Base-by-base conservation (phyloP, 2,888 invertebrate genomes). In the Mesorhabditis sp. region DNA sequence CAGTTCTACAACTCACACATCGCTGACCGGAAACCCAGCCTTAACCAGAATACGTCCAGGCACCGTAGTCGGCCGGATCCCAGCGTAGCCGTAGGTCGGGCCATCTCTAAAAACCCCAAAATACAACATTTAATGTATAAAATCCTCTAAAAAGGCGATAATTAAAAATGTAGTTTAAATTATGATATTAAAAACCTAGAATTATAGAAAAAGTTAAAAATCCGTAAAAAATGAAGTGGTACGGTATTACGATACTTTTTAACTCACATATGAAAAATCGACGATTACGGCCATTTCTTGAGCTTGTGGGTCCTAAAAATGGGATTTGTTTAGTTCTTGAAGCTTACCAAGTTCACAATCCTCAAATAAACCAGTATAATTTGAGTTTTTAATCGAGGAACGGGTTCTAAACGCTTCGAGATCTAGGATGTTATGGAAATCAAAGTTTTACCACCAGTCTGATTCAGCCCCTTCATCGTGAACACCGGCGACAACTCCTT, bases 241-340 rank as follows among this genome's bases (percentile, higher is more conserved):
- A 28, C 28, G 28, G 28, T 28, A 28, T 28, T 28, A 28, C n/a
- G 58, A 50, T 13, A 13, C n/a, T 50, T n/a, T 50, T 2, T 13
- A 50, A 50, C 58, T 50, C 58, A 50, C 58, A 50, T 50, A 50
- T 10, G 10, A 13, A n/a, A 50, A 50, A 13, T 50, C 58, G 10
- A 50, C 58, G n/a, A 50, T 10, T 50, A n/a, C 58, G n/a, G 58
- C n/a, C 58, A 50, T 50, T 10, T 13, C 10, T n/a, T 50, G 58
- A 50, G 58, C 58, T n/a, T 50, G 58, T 13, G 58, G 10, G n/a
- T 50, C 58, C 58, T 50, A n/a, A 50, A 50, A 50, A 50, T 50
- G 2, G 28, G 28, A 28, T 50, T 50, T 50, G 7, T 50, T 13
- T n/a, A 50, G 58, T 50, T 50, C n/a, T 50, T 50, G n/a, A 10